Evolutionary conservation across 2,888 invertebrate genomes (phyloP), one percentile per base, ranked within the genome.

Genomic region (Periphyllus acericola): DNA sequence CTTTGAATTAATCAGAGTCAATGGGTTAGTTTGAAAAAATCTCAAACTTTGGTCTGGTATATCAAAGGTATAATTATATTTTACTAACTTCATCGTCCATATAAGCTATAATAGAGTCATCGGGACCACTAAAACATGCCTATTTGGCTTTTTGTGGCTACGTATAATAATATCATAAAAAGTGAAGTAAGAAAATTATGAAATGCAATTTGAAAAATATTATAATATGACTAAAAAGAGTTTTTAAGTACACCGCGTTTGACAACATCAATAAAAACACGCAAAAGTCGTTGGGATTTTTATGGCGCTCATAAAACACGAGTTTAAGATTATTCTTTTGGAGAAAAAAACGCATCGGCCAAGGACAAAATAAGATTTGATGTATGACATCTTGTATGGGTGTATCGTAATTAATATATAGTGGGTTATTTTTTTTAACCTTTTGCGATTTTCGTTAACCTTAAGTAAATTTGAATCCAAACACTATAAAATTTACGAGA

Each of bases 191-290:
- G 9, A 40, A 19, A 68, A 68, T 68, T 19, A 68, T 81, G 21
- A 81, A 68, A 68, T 68, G 1, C 17, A 68, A 46, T 68, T 81
- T 68, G 1, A 80, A 40, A 75, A 81, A 81, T 40, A 46, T 46
- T 29, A 36, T 79, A 60, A 60, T 9, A 14, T 9, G 80, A 66
- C 6, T 29, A 40, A 19, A 81, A 46, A 32, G 0, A 40, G 11
- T 82, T 34, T 72, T 83, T 52, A 52, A 52, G 34, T 78, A 72
- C 34, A 32, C 52, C 72, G n/a, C n/a, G n/a, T 72, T 82, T 72
- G 82, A 55, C 52, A 72, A 55, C 52, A 72, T n/a, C 25, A 40
- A 80, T 36, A 66, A 80, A 60, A 66, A 82, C 19, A 32, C 32
- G 25, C 14, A 25, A 32, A 78, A 55, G 55, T 40, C 29, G 71